Evolutionary conservation across 2,797 vertebrate species (phyloP), one percentile per base, ranked within the genome.

Genomic region (Phoxinus dragarum): DNA sequence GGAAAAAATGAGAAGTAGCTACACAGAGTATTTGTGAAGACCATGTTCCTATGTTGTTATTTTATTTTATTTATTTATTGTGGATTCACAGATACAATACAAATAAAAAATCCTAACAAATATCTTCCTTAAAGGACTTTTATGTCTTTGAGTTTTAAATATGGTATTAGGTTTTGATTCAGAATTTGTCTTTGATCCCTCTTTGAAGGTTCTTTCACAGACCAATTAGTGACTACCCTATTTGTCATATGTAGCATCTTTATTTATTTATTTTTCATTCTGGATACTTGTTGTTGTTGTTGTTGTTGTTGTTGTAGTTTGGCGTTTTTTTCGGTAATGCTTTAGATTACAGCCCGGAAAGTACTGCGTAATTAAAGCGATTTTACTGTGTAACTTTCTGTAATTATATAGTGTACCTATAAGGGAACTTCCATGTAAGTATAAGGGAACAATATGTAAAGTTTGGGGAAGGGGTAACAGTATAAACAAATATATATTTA

Each of bases 21-120:
- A 94, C 91, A 94, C 93, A 91, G 91, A 88, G 74, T 84, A 90
- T 92, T 90, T 94, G 90, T 94, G 89, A 90, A 89, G 89, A 85
- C 82, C 81, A 88, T 49, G 16, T 17, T 49, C 31, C 2, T 59
- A 42, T 14, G 12, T 76, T 81, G 88, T 87, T 49, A 36, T 89
- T 88, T 80, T 84, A 2, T 42, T 3, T 9, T 9, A 3, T 12
- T 47, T 4, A 1, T 47, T 12, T 3, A 78, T 69, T 36, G 19
- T 80, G 12, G 1, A 38, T 38, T 52, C 31, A 12, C 40, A 9
- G 44, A 64, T 44, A 17, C 23, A 81, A 19, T 52, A 17, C 12
- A 16, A 47, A 47, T 14, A 0, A 14, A 14, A 49, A 49, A 49
- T 81, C 0, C 31, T 21, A 52, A 17, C 2, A 11, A 71, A 56